Base-by-base conservation (phyloP, 1,140 invertebrate species). In the Adelges cooleyi region DNA sequence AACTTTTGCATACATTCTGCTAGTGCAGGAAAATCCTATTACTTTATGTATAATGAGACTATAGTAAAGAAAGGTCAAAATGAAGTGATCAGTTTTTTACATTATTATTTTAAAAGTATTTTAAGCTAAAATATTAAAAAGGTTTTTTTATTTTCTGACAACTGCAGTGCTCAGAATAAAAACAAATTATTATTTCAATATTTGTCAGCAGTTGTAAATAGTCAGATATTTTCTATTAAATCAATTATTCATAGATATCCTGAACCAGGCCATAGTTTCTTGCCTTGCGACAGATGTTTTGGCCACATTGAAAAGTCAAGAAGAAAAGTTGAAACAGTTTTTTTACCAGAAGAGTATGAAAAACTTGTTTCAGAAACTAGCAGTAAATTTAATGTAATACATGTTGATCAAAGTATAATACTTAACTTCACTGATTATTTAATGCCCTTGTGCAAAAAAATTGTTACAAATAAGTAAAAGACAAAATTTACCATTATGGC, bases 181-280 rank as follows among this genome's bases (percentile, higher is more conserved):
- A 65, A 65, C 40, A 22, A 18, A 36, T 20, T 48, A 0, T 17
- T 65, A 36, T n/a, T 22, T n/a, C 65, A 40, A 48, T 65, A 36
- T n/a, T 17, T 65, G 25, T 65, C 15, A 25, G 36, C 46, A 66
- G 42, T 69, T 67, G 9, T 48, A 59, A 51, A 68, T 66, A 51
- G 51, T 52, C 67, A 68, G 69, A 67, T 68, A 20, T 66, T 69
- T 6, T 65, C 59, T 44, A 54, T 44, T 11, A 44, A 44, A 67
- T 38, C 17, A 69, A 25, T 51, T 67, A 25, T 66, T 33, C 22
- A 65, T 42, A 11, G 68, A 68, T 15, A 29, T 69, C 56, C 27
- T 38, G 49, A 46, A 27, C 48, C 68, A 38, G 65, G 67, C 9
- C 62, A 68, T 49, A 68, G 67, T 27, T 67, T 67, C 46, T 36